phyloP scores from a whole-genome alignment of 1,140 invertebrate species.

The Caenorhabditis inopinata region DNA sequence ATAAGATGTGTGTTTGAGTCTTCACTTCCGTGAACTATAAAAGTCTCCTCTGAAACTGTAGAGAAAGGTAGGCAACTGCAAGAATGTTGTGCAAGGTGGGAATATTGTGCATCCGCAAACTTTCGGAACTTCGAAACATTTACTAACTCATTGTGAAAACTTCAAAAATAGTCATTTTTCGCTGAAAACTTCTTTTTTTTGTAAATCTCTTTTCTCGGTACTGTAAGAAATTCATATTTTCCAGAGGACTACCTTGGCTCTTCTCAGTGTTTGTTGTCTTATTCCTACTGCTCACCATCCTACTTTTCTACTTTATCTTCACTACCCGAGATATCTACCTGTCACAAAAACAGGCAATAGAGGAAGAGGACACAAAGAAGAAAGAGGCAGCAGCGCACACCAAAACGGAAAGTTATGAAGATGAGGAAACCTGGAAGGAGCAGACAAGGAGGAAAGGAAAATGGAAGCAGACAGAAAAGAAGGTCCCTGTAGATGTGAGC shows the following conservation, averaged over 20 bases:
- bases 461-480: not conserved
- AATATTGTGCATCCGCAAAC: too few relatives aligned
- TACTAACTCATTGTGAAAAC: too few relatives aligned
- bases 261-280: constrained; percentile 7
- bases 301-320: constrained; percentile 10
- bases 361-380: not conserved
- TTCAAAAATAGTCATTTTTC: too few relatives aligned
- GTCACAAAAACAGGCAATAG: constrained; percentile 7
- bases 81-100: too few relatives aligned
- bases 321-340: not conserved
- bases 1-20: too few relatives aligned
- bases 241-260: constrained; percentile 10
- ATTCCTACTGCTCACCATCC: constrained; percentile 6
- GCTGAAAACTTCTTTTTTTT: too few relatives aligned
- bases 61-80: too few relatives aligned
- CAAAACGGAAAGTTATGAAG: not conserved
- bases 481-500: constrained; percentile 8
- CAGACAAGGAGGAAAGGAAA: constrained; percentile 5
- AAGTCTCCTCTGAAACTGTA: too few relatives aligned
- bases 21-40: too few relatives aligned
- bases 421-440: constrained; percentile 19
- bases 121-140: too few relatives aligned
- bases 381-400: not conserved
- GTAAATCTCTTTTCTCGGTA: too few relatives aligned
- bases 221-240: too few relatives aligned